phyloP scores from a whole-genome alignment of 2,113 vertebrate species.

The Xenotilapia flavipinnis region DNA sequence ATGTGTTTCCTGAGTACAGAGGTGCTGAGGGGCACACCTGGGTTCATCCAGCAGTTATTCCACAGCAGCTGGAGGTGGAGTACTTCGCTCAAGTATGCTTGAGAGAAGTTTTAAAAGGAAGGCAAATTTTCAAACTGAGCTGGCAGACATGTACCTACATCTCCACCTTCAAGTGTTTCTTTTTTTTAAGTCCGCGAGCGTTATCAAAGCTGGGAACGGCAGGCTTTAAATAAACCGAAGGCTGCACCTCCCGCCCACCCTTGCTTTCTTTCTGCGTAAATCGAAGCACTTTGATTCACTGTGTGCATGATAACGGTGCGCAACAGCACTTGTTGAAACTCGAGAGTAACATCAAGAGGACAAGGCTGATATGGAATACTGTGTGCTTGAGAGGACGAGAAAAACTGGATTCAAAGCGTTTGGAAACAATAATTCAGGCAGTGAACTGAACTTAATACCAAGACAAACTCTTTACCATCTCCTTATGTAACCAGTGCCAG shows the following conservation, averaged over 20 bases:
- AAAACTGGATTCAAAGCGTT: not conserved
- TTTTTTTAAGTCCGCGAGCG: not conserved
- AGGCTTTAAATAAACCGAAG: not conserved
- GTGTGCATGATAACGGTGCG: not conserved
- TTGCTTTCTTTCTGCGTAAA: not conserved
- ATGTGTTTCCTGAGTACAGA: not conserved
- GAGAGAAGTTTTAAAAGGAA: not conserved
- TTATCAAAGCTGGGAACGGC: not conserved
- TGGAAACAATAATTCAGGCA: not conserved
- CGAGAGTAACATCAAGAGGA: not conserved
- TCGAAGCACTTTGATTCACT: not conserved
- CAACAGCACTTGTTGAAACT: not conserved
- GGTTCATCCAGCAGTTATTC: not conserved
- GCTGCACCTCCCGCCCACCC: not conserved
- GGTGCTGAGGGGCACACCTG: not conserved
- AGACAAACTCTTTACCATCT: not conserved
- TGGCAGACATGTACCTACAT: not conserved
- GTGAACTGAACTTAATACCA: not conserved
- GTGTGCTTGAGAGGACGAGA: not conserved
- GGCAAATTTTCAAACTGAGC: not conserved
- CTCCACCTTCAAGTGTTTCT: not conserved
- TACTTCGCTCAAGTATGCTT: not conserved
- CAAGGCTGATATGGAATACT: not conserved
- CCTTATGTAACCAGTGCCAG: not conserved
- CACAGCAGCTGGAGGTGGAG: not conserved